Base-by-base conservation (phyloP, 2,888 invertebrate species). In the Theretra japonica region DNA sequence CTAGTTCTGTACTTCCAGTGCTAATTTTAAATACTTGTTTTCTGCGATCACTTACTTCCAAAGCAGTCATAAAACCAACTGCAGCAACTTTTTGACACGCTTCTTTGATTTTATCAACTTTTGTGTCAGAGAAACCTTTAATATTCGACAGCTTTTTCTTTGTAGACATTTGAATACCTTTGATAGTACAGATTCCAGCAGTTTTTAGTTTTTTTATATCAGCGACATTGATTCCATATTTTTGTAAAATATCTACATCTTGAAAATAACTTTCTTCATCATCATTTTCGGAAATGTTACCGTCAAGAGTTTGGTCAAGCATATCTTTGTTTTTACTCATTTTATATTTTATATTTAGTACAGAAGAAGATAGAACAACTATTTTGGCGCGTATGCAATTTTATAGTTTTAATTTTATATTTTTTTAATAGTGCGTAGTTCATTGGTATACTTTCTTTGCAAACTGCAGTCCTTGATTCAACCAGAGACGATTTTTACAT, bases 101-200 rank as follows among this genome's bases (percentile, higher is more conserved):
- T 90, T 97, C 97, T 90, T 97, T 97, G 73, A 97, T 97, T 94
- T 97, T 97, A 73, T 97, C 96, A 68, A 97, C 96, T 92, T 97
- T 97, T 5, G 96, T 96, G 80, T 97, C 97, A 25, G 97, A 96
- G 82, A 97, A 96, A 6, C 97, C 97, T 92, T 97, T 97, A 70
- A 97, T 96, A 77, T 95, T 95, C 79, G 96, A 95, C 71, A 97
- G 86, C 83, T 96, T 96, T 84, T 96, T 97, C 82, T 95, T 96
- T 17, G 97, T 97, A 2, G 95, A 96, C 97, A 97, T 97, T 86
- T 97, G 96, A 72, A 97, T 94, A 0, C 97, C 97, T 93, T 97
- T 97, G 68, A 97, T 95, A 0, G 97, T 97, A 82, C 97, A 97
- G 81, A 97, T 97, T 76, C 97, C 97, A 68, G 95, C 95, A 19